Evolutionary conservation across 2,113 vertebrate genomes (phyloP).

Genomic region (Connochaetes taurinus): DNA sequence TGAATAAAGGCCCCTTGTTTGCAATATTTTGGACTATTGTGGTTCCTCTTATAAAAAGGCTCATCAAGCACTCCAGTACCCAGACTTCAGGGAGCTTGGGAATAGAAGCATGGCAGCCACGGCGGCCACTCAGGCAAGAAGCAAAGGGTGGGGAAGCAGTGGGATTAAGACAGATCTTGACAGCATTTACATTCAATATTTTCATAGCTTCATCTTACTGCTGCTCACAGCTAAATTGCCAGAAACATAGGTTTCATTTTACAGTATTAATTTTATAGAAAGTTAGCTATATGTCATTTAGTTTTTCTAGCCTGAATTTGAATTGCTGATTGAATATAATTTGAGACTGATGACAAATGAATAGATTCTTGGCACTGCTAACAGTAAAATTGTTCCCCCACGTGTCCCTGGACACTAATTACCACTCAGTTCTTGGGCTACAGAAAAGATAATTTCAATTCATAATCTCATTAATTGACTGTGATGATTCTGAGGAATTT

Average conservation of each 20-base stretch:
- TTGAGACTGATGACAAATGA: slow-evolving; percentile 47
- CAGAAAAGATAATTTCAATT: slow-evolving; percentile 44
- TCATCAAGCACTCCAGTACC: background rate
- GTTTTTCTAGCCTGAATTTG: slow-evolving; percentile 31
- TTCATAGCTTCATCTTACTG: slow-evolving; percentile 45
- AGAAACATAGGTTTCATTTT: background rate
- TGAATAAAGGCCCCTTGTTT: background rate
- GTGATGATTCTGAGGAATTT: slow-evolving; percentile 44
- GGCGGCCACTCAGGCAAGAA: background rate
- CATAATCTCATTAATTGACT: background rate
- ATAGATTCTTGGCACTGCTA: slow-evolving; percentile 35
- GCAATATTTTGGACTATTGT: too few relatives aligned
- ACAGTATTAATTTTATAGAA: slow-evolving; percentile 21
- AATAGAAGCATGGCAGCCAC: background rate
- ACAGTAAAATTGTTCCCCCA: background rate
- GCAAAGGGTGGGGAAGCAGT: background rate
- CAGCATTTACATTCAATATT: slow-evolving; percentile 21
- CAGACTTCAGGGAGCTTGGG: background rate
- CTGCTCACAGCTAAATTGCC: background rate
- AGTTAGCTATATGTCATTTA: background rate
- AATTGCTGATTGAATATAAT: slow-evolving; percentile 51
- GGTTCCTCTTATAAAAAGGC: background rate
- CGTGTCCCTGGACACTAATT: slow-evolving; percentile 57
- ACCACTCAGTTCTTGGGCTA: slow-evolving; percentile 3
- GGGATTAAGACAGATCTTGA: background rate